Evolutionary conservation across 2,113 vertebrate species (phyloP).

Genomic region (Ceyx margarethae): DNA sequence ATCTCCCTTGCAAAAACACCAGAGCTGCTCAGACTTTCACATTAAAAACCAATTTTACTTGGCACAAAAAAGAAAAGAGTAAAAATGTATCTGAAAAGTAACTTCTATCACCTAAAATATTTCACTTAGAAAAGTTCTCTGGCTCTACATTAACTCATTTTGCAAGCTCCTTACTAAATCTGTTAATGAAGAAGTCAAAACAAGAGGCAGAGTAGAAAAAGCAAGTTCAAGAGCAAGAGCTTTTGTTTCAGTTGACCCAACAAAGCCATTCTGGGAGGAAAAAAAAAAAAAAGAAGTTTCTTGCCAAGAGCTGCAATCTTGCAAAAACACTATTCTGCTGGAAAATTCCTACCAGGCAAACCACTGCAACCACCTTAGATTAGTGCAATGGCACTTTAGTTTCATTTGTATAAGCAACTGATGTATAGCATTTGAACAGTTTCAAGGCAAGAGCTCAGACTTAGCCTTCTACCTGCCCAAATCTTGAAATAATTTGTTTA

Average conservation of each 20-base stretch:
- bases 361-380: not conserved
- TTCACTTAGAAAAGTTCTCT: not conserved
- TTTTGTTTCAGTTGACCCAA: conserved; percentile 58
- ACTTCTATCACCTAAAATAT: not conserved
- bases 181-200: conserved; percentile 8
- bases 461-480: not conserved
- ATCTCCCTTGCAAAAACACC: not conserved
- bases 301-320: conserved; percentile 51
- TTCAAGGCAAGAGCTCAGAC: not conserved
- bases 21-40: not conserved
- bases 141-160: not conserved
- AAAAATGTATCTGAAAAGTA: not conserved
- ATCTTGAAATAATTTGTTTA: not conserved
- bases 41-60: not conserved
- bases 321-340: conserved; percentile 45
- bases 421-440: accelerated
- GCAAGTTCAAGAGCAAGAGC: not conserved
- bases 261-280: conserved; percentile 23
- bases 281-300: not conserved
- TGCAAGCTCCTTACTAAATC: not conserved
- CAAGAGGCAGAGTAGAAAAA: not conserved
- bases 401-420: not conserved
- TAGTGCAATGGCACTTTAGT: not conserved
- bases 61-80: not conserved
- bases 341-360: conserved; percentile 52